These are phyloP conservation scores for Penaeus monodon DNA, from an alignment of 2,888 invertebrate genomes.

Conservation along the genomic window DNA sequence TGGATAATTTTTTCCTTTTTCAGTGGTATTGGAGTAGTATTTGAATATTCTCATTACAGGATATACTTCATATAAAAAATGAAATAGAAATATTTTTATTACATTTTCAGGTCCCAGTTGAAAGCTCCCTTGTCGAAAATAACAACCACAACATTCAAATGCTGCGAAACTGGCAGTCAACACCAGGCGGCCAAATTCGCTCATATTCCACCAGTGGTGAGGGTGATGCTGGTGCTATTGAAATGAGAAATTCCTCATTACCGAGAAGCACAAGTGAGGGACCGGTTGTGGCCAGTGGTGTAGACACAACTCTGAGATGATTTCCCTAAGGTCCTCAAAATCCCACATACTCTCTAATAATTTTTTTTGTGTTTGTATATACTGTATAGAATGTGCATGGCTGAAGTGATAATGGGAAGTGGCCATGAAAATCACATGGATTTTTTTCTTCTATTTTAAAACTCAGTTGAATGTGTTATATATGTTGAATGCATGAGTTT, in stretches of 20 bases:
- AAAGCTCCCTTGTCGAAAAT: slow-evolving; percentile 45
- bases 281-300: no score
- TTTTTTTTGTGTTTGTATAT: no score
- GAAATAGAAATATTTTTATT: neutral
- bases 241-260: neutral
- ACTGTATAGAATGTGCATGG: no score
- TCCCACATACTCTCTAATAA: no score
- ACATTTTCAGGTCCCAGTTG: slow-evolving; percentile 37
- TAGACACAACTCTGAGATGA: no score
- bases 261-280: no score
- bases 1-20: neutral
- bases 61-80: neutral
- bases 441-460: neutral
- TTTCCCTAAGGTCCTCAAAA: no score
- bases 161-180: slow-evolving; percentile 27
- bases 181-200: slow-evolving; percentile 24
- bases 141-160: slow-evolving; percentile 47
- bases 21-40: neutral
- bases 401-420: neutral
- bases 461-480: neutral
- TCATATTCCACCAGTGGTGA: slow-evolving; percentile 10
- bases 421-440: neutral
- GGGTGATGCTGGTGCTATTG: neutral
- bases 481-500: neutral
- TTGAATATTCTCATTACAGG: neutral